Conservation (phyloP, 64 coral and sea anemone species). For the Montipora cactus region DNA sequence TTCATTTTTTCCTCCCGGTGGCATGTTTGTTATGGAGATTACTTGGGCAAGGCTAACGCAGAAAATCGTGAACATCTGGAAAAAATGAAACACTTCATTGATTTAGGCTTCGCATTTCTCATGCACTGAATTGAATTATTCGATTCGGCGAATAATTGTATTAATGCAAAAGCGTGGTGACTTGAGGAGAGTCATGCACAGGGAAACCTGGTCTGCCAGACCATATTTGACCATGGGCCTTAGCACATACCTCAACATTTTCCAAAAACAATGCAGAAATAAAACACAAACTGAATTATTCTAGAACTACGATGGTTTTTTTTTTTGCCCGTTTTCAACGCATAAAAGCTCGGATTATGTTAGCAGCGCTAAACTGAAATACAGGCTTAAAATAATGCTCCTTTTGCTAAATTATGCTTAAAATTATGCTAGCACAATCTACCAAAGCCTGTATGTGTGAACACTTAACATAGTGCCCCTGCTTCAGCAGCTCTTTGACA, state of each 20-base stretch:
- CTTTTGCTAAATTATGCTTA: constrained; percentile 64
- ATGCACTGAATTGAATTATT: no score
- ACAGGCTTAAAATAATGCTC: constrained; percentile 55
- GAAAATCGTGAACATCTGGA: no score
- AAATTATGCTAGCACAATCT: constrained; percentile 85
- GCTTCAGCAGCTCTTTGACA: no score
- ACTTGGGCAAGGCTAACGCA: no score
- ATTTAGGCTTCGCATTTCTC: no score
- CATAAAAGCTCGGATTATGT: constrained; percentile 47
- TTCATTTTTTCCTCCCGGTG: no score
- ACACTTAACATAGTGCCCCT: no score
- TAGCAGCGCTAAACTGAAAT: constrained; percentile 51
- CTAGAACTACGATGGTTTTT: constrained; percentile 13
- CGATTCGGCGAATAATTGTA: no score
- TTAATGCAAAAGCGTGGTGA: background rate
- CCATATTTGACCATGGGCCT: constrained; percentile 74
- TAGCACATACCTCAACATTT: constrained; percentile 80
- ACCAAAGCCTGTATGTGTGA: constrained; percentile 37
- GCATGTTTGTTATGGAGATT: no score
- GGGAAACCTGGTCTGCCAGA: constrained; percentile 39
- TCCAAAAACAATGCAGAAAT: constrained; percentile 74
- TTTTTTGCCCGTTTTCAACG: constrained; percentile 3
- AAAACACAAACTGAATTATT: constrained; percentile 79
- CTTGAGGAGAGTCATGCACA: constrained; percentile 27
- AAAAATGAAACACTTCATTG: no score